Conservation (phyloP, 2,888 invertebrate species). For the Liodrosophila aerea region DNA sequence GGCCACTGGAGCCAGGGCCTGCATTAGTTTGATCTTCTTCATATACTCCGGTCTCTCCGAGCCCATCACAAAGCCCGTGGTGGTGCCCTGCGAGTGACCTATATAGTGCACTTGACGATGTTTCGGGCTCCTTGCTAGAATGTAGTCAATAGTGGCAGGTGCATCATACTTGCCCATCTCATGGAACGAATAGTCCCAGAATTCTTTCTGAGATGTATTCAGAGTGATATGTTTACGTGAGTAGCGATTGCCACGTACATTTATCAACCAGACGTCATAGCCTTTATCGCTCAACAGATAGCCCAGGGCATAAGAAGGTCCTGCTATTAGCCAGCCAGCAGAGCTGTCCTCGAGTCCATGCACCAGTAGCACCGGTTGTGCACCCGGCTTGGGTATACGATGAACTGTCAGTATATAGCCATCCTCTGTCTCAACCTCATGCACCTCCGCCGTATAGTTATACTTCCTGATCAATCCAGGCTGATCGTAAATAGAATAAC, state of each 20-base stretch:
- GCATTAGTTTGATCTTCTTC: slow-evolving; percentile 83
- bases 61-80: slow-evolving; percentile 85
- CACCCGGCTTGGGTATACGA: slow-evolving; percentile 84
- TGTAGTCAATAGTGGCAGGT: slow-evolving; percentile 90
- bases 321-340: slow-evolving; percentile 87
- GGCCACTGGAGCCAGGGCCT: slow-evolving; percentile 84
- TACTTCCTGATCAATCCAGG: slow-evolving; percentile 80
- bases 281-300: slow-evolving; percentile 83
- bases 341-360: slow-evolving; percentile 89
- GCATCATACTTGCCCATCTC: slow-evolving; percentile 89
- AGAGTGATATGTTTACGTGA: slow-evolving; percentile 82
- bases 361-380: slow-evolving; percentile 85
- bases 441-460: slow-evolving; percentile 85
- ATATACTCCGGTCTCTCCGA: slow-evolving; percentile 84
- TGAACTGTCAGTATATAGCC: slow-evolving; percentile 89
- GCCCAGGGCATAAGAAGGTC: slow-evolving; percentile 84
- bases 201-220: slow-evolving; percentile 79
- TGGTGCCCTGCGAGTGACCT: slow-evolving; percentile 86
- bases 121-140: slow-evolving; percentile 83
- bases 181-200: slow-evolving; percentile 87
- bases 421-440: slow-evolving; percentile 87
- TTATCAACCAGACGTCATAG: slow-evolving; percentile 86
- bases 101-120: slow-evolving; percentile 84
- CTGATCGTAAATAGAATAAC: neutral
- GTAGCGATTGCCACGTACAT: slow-evolving; percentile 86